phyloP scores from a whole-genome alignment of 2,888 invertebrate genomes.

The Chesias legatella region DNA sequence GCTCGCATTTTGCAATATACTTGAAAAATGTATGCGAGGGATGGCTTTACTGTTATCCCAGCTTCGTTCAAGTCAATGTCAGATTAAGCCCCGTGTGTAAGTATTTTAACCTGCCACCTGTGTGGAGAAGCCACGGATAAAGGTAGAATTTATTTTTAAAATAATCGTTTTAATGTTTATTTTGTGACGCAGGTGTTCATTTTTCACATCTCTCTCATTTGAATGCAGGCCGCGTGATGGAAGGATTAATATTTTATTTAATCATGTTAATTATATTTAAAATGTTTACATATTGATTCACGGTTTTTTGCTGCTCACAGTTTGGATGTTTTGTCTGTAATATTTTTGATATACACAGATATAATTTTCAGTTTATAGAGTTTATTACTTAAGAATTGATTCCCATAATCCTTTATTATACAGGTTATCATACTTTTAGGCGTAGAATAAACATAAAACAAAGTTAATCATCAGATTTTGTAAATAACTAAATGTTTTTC shows the following conservation, averaged over 20 bases:
- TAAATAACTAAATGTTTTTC: no score
- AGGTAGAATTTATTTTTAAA: slow-evolving; percentile 35
- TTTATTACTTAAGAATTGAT: no score
- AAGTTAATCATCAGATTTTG: no score
- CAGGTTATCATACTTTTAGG: no score
- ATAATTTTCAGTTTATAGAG: no score
- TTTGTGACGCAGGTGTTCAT: slow-evolving; percentile 17
- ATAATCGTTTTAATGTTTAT: slow-evolving; percentile 24
- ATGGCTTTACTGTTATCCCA: slow-evolving; percentile 33
- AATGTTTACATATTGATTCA: no score
- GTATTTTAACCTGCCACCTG: slow-evolving; percentile 53
- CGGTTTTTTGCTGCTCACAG: no score
- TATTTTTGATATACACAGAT: no score
- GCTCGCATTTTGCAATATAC: slow-evolving; percentile 20
- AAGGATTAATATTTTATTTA: slow-evolving; percentile 11
- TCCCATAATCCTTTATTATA: no score
- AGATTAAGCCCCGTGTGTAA: slow-evolving; percentile 47
- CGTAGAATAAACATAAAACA: no score
- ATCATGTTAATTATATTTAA: slow-evolving; percentile 11
- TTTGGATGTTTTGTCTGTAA: no score
- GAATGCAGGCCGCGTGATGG: slow-evolving; percentile 4
- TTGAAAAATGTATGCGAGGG: slow-evolving; percentile 24
- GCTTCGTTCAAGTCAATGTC: slow-evolving; percentile 45
- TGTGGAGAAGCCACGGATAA: slow-evolving; percentile 33
- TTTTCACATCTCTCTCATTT: slow-evolving; percentile 12